Evolutionary conservation across 2,888 invertebrate species (phyloP).

Genomic region (Nemurella pictetii): DNA sequence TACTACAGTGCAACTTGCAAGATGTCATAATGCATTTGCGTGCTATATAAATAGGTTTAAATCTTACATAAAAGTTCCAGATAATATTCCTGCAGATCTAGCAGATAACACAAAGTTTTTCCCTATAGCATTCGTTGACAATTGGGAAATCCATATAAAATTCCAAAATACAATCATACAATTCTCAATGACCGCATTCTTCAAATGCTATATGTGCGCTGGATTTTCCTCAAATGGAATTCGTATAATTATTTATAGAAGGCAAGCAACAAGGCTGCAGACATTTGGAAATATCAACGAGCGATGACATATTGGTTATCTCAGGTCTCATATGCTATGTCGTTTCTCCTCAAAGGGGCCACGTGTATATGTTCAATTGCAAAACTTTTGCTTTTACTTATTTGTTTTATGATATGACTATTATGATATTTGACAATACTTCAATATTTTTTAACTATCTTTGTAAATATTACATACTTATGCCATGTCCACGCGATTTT

Average conservation of each 20-base stretch:
- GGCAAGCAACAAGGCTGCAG: not conserved
- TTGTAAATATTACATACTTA: not conserved
- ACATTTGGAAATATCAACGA: no score
- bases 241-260: conserved; percentile 6
- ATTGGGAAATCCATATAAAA: conserved; percentile 12
- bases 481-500: not conserved
- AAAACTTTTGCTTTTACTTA: not conserved
- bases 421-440: not conserved
- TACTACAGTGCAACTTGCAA: not conserved
- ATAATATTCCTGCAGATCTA: not conserved
- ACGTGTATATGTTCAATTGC: not conserved
- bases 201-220: not conserved
- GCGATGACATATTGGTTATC: no score
- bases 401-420: not conserved
- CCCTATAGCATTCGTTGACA: not conserved
- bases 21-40: not conserved
- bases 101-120: not conserved
- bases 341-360: not conserved
- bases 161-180: not conserved
- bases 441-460: not conserved
- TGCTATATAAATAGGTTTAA: not conserved
- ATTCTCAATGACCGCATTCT: not conserved
- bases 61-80: not conserved
- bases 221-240: conserved; percentile 12
- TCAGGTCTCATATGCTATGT: no score